phyloP scores from a whole-genome alignment of 2,888 invertebrate genomes.

The Smittia aterrima region DNA sequence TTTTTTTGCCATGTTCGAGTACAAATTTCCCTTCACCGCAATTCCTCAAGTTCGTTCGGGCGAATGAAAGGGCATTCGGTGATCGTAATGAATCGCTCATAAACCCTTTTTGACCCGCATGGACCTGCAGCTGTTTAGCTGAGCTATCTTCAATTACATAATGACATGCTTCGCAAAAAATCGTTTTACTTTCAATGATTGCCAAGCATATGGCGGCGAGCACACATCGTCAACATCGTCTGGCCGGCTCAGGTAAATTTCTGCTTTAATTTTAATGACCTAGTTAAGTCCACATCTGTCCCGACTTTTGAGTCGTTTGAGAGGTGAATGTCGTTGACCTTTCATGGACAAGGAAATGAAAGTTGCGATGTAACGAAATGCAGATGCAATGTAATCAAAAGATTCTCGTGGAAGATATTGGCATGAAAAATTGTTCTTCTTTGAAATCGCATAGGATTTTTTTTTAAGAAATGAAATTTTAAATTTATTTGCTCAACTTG shows the following conservation, averaged over 20 bases:
- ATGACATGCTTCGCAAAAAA: constrained; percentile 5
- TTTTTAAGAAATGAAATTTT: too few relatives aligned
- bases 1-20: background rate
- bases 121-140: constrained; percentile 1
- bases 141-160: constrained; percentile 13
- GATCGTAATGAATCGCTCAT: background rate
- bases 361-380: background rate
- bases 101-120: constrained; percentile 4
- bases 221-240: background rate
- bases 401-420: too few relatives aligned
- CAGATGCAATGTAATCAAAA: too few relatives aligned
- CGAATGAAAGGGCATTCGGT: too few relatives aligned
- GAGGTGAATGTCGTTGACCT: constrained; percentile 11
- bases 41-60: background rate
- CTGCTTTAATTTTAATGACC: constrained; percentile 8
- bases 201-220: background rate
- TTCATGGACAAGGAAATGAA: background rate
- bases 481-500: too few relatives aligned
- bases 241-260: constrained; percentile 3
- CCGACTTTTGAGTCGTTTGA: background rate
- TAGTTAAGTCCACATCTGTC: constrained; percentile 4
- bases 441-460: too few relatives aligned
- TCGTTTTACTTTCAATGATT: background rate
- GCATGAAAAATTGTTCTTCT: too few relatives aligned
- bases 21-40: background rate